phyloP scores from a whole-genome alignment of 1,140 invertebrate genomes.

The Brachionus rotundiformis region DNA sequence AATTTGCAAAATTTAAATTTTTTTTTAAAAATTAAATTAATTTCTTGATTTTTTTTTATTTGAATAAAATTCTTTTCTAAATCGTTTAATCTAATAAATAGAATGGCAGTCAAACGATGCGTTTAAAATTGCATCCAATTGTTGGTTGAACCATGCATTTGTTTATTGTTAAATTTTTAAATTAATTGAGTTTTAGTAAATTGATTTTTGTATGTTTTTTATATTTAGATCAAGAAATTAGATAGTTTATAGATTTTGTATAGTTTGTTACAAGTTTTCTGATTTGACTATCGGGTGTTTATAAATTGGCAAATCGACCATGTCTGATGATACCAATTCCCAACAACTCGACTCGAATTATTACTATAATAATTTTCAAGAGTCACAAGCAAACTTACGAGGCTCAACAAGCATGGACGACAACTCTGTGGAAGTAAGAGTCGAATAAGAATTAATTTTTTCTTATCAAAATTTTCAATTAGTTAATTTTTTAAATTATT shows the following conservation, averaged over 20 bases:
- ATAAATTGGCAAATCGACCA: not conserved
- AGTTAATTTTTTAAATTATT: too few species aligned
- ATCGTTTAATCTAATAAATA: not conserved
- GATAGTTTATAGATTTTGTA: not conserved
- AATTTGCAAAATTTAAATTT: not conserved
- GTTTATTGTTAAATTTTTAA: not conserved
- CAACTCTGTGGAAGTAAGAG: slow-evolving; percentile 30
- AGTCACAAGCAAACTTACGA: not conserved
- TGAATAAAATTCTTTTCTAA: not conserved
- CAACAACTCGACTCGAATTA: slow-evolving; percentile 1
- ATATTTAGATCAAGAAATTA: not conserved
- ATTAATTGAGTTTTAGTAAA: not conserved
- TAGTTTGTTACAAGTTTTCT: not conserved
- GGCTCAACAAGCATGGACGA: not conserved
- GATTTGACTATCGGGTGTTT: not conserved
- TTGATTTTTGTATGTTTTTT: not conserved
- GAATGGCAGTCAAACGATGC: slow-evolving; percentile 5
- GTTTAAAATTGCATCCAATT: slow-evolving; percentile 29
- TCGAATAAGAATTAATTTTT: too few species aligned
- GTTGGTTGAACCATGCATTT: not conserved
- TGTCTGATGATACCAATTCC: not conserved
- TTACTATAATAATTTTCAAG: slow-evolving; percentile 38
- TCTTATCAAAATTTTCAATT: too few species aligned
- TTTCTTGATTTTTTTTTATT: not conserved
- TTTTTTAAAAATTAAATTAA: not conserved